These are phyloP conservation scores for Heliothis peltigera DNA, from an alignment of 2,888 invertebrate species.

Conservation along the genomic window DNA sequence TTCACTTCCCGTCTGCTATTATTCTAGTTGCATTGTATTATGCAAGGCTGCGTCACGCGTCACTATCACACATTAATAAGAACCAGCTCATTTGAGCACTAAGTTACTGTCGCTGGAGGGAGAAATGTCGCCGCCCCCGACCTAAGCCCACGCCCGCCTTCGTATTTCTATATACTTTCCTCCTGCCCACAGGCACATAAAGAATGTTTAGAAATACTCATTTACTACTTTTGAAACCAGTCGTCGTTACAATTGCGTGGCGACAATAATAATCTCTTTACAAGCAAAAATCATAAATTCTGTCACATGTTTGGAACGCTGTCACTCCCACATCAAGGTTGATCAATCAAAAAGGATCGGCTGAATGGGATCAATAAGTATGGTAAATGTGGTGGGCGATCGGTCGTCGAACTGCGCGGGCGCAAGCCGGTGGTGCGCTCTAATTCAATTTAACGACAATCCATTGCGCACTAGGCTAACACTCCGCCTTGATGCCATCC, in stretches of 20 bases:
- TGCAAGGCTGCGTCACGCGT: conserved; percentile 49
- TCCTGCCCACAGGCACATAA: conserved; percentile 69
- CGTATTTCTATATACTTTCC: conserved; percentile 66
- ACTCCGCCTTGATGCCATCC: conserved; percentile 74
- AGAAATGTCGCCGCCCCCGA: conserved; percentile 68
- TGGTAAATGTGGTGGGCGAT: conserved; percentile 85
- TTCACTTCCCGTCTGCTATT: conserved; percentile 61
- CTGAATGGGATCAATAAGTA: conserved; percentile 86
- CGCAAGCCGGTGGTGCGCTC: conserved; percentile 84
- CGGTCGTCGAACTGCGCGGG: conserved; percentile 90
- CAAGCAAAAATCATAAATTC: conserved; percentile 56
- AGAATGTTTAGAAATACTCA: conserved; percentile 61
- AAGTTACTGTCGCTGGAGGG: conserved; percentile 59
- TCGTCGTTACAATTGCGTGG: conserved; percentile 58
- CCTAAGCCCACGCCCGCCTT: conserved; percentile 68
- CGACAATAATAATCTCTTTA: conserved; percentile 61
- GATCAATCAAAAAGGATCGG: conserved; percentile 87
- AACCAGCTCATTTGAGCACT: conserved; percentile 54
- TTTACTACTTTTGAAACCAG: conserved; percentile 49
- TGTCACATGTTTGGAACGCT: conserved; percentile 69
- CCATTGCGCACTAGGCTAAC: conserved; percentile 77
- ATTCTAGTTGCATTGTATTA: conserved; percentile 60
- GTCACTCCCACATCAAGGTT: conserved; percentile 82
- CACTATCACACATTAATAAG: conserved; percentile 43
- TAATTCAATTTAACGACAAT: conserved; percentile 88